phyloP scores from a whole-genome alignment of 2,888 invertebrate species.

The Hartigia nigra region DNA sequence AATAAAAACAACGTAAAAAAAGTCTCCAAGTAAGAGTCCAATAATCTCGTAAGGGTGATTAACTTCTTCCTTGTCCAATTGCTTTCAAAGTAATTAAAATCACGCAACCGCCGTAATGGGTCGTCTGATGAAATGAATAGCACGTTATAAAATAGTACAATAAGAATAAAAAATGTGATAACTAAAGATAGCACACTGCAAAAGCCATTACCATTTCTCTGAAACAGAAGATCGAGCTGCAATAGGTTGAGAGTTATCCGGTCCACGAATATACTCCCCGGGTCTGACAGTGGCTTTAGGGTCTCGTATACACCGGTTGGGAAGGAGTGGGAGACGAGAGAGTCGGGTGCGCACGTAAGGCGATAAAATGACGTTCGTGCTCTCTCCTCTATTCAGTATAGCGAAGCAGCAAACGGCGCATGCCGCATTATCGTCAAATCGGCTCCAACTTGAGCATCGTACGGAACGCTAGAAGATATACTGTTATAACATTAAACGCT shows the following conservation, averaged over 20 bases:
- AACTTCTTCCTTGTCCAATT: not conserved
- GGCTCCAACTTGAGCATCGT: not conserved
- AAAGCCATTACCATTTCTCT: not conserved
- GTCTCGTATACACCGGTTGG: not conserved
- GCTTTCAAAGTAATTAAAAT: not conserved
- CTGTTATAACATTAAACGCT: not conserved
- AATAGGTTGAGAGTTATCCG: not conserved
- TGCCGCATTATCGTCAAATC: not conserved
- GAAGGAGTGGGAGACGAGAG: slow-evolving; percentile 17
- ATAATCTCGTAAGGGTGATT: not conserved
- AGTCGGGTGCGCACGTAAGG: slow-evolving; percentile 17
- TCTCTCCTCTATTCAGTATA: slow-evolving; percentile 46
- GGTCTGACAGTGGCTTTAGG: not conserved
- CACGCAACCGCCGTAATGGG: not conserved
- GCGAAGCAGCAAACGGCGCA: slow-evolving; percentile 5
- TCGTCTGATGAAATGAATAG: not conserved
- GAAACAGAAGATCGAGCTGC: not conserved
- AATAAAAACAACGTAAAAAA: not conserved
- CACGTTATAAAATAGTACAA: not conserved
- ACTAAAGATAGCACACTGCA: not conserved
- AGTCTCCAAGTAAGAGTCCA: not conserved
- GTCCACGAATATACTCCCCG: not conserved
- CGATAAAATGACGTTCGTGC: slow-evolving; percentile 52
- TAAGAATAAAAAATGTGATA: not conserved
- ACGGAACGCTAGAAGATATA: not conserved